Evolutionary conservation across 2,797 vertebrate genomes (phyloP).

Genomic region (Ambastaia sidthimunki): DNA sequence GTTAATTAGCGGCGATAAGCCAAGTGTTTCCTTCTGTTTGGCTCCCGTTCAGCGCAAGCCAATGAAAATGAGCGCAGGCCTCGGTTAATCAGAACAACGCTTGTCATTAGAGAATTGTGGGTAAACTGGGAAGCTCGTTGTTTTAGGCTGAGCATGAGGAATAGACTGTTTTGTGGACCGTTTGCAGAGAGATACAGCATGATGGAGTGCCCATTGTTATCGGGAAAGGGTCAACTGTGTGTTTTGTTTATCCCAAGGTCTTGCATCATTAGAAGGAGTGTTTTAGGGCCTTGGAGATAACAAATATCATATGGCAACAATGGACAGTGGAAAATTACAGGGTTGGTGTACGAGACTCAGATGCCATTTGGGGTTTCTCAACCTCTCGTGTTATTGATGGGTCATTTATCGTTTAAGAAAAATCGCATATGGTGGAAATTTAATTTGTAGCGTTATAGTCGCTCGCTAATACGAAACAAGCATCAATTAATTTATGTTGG

Average conservation of each 20-base stretch:
- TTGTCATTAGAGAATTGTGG: slow-evolving; percentile 68
- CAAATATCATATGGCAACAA: neutral
- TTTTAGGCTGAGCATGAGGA: slow-evolving; percentile 67
- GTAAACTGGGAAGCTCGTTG: slow-evolving; percentile 73
- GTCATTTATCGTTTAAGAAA: neutral
- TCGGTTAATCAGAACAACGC: slow-evolving; percentile 63
- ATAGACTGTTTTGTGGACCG: slow-evolving; percentile 39
- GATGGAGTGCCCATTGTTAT: slow-evolving; percentile 37
- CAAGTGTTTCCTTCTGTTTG: slow-evolving; percentile 49
- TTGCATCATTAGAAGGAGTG: slow-evolving; percentile 21
- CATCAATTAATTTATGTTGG: neutral
- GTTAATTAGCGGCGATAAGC: slow-evolving; percentile 56
- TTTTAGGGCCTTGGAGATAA: slow-evolving; percentile 7
- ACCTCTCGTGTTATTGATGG: neutral
- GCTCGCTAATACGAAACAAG: neutral
- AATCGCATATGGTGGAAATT: neutral
- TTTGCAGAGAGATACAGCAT: slow-evolving; percentile 36
- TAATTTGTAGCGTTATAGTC: neutral
- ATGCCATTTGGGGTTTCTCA: neutral
- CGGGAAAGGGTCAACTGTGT: neutral
- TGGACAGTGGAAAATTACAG: neutral
- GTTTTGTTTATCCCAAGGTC: slow-evolving; percentile 17
- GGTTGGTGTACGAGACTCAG: neutral
- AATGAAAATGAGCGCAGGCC: slow-evolving; percentile 42
- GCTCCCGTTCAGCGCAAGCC: slow-evolving; percentile 32